Evolutionary conservation across 2,888 invertebrate species (phyloP), one percentile per base, ranked within the genome.

Genomic region (Amitus sp.): DNA sequence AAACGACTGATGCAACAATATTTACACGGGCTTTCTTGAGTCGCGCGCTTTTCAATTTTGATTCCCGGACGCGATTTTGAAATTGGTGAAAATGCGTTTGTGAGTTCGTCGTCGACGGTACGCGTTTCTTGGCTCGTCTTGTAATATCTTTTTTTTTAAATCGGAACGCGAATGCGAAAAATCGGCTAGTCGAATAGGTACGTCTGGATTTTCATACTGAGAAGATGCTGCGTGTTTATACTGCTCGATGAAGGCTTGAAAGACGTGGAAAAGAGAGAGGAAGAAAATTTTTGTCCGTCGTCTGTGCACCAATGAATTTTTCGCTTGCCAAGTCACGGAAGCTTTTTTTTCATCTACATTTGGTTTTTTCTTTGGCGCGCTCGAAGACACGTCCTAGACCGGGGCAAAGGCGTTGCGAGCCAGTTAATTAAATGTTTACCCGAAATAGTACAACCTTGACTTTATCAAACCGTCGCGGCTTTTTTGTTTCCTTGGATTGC

Each of bases 221-320:
- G 56, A 59, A 66, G 62, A 60, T 58, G 62, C 57, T 66, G 63
- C 55, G 63, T 66, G 66, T 66, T 66, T 63, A 66, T 66, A 66
- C 53, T 61, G 47, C 47, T 47, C 39, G 53, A 56, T 45, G 61
- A 54, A 53, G 52, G 62, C 55, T 63, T 64, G 49, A 33, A n/a
- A n/a, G 59, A 56, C 34, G 59, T 59, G 60, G 47, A 48, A 54
- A 45, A 42, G 34, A 42, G 47, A 46, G 23, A 48, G 18, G 9
- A 39, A n/a, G 49, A 37, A 54, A 40, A 57, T 51, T 60, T 61
- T 57, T 60, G 63, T 50, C 55, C 58, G 50, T 59, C 55, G 62
- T 62, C 58, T 58, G 52, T 56, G 49, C 45, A 56, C 50, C 37
- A 57, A 46, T 46, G 66, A 37, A 60, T 10, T 30, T 30, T 30